Conservation (phyloP, 2,113 vertebrate genomes). For the Mystacornis crossleyi region DNA sequence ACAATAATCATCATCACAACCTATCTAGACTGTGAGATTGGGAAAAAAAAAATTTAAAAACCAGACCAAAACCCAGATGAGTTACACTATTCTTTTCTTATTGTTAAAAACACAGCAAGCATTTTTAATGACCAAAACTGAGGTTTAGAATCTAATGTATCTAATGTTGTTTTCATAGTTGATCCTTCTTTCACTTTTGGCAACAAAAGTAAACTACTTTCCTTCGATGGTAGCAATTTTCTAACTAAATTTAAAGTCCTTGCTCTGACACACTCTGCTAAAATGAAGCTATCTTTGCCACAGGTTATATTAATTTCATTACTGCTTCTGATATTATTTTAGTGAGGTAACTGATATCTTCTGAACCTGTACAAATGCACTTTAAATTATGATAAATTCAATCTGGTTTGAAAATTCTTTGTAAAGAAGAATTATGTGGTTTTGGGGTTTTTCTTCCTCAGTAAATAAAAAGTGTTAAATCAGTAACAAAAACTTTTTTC, state of each 20-base stretch:
- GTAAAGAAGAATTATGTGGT: not conserved
- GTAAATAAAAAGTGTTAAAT: not conserved
- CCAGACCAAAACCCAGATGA: not conserved
- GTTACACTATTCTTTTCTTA: not conserved
- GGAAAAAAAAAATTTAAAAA: not conserved
- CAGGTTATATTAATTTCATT: not conserved
- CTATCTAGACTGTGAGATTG: not conserved
- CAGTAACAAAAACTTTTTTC: not conserved
- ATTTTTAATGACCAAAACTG: not conserved
- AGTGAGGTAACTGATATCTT: not conserved
- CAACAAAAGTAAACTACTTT: not conserved
- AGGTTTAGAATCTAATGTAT: not conserved
- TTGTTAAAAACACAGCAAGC: not conserved
- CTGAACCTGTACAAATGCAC: not conserved
- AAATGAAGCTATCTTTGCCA: not conserved
- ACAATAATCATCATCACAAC: not conserved
- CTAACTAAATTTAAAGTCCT: not conserved
- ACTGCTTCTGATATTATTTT: not conserved
- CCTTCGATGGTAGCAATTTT: not conserved
- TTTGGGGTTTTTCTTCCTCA: rapidly evolving
- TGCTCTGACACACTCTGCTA: not conserved
- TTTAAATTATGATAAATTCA: not conserved
- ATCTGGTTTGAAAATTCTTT: not conserved
- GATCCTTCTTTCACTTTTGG: not conserved
- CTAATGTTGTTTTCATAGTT: not conserved